These are phyloP conservation scores for Rapana venosa DNA, from an alignment of 2,888 invertebrate species.

Conservation along the genomic window DNA sequence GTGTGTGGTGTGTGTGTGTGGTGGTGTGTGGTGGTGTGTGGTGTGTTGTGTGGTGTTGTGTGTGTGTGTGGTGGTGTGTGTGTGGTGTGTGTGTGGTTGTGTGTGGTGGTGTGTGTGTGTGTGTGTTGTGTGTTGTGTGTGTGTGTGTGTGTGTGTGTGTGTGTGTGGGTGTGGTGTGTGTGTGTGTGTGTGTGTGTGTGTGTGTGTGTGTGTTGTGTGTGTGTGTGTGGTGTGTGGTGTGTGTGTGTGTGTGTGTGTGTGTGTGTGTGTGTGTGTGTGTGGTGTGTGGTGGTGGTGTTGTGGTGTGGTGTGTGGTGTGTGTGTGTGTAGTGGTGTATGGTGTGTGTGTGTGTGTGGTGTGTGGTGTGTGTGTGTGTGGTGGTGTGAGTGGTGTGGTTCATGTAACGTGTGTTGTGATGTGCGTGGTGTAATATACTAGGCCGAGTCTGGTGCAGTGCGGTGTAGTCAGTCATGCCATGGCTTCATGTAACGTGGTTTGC, in stretches of 20 bases:
- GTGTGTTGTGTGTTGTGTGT: not conserved
- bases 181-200: not conserved
- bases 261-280: not conserved
- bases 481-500: conserved; percentile 53
- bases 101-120: not conserved
- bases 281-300: conserved; percentile 11
- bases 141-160: conserved; percentile 17
- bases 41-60: no score
- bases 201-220: not conserved
- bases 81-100: not conserved
- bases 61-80: conserved; percentile 26
- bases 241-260: conserved; percentile 23
- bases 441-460: not conserved
- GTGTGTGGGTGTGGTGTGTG: not conserved
- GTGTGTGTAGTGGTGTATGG: not conserved
- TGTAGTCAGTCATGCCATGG: conserved; percentile 50
- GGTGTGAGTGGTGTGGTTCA: not conserved
- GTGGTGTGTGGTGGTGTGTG: no score
- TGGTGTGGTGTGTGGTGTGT: no score
- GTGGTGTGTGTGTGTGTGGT: no score
- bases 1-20: not conserved
- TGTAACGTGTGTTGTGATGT: not conserved
- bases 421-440: not conserved
- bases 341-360: not conserved
- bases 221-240: no score